These are phyloP conservation scores for Augochlorella aurata DNA, from an alignment of 2,888 invertebrate species.

Conservation along the genomic window DNA sequence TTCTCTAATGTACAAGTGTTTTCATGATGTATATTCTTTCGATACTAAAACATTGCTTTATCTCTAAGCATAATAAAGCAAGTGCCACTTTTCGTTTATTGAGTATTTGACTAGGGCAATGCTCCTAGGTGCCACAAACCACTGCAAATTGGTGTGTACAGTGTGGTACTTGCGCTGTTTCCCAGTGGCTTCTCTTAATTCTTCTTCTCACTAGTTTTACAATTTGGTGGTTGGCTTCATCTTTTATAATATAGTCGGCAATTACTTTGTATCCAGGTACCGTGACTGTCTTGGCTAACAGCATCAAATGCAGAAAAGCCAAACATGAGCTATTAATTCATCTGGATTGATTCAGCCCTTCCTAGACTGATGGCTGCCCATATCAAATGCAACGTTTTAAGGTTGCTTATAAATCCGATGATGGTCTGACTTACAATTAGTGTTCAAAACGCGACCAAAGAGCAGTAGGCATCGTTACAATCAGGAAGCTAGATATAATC, in stretches of 20 bases:
- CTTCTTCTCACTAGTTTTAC: not conserved
- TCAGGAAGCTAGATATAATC: slow-evolving; percentile 2
- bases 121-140: not conserved
- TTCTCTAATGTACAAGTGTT: not conserved
- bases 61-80: not conserved
- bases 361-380: not conserved
- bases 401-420: not conserved
- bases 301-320: not conserved
- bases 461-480: not conserved
- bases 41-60: not conserved
- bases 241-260: not conserved
- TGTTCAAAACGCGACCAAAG: not conserved
- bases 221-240: not conserved
- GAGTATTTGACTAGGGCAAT: no score
- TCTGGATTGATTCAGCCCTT: not conserved
- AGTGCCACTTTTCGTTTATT: no score
- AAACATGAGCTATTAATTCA: not conserved
- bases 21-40: not conserved
- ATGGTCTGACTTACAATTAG: not conserved
- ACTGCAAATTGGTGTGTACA: not conserved
- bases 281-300: not conserved
- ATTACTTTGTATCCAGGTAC: not conserved
- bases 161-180: not conserved
- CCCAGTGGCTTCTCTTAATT: not conserved
- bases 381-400: not conserved